A percentile compares a stretch with the other conserved stretches of the same genome.
Evolutionary conservation across 2,888 invertebrate genomes (phyloP).

Genomic region (Palloptera scutellata): DNA sequence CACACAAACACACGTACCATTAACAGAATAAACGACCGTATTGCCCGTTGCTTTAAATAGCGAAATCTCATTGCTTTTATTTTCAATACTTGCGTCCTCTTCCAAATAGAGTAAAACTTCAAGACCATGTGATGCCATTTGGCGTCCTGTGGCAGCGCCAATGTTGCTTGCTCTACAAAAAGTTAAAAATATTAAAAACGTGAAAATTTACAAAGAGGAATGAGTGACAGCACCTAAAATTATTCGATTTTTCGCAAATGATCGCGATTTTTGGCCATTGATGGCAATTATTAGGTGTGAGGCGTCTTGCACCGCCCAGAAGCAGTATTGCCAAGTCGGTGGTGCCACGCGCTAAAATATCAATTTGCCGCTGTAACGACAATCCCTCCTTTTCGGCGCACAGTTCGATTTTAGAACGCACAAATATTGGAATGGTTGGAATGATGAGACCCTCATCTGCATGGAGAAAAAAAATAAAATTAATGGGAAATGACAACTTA

Average conservation of each 20-base stretch:
- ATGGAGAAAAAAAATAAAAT: constrained; percentile 9
- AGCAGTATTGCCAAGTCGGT: constrained; percentile 85
- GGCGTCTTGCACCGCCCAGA: constrained; percentile 82
- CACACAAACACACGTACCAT: constrained; percentile 48
- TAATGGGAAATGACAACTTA: background rate
- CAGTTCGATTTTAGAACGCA: constrained; percentile 74
- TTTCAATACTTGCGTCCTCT: constrained; percentile 64
- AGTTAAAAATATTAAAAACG: background rate
- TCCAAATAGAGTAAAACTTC: constrained; percentile 71
- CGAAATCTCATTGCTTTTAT: constrained; percentile 71
- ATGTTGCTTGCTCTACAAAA: constrained; percentile 67
- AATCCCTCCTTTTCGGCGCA: constrained; percentile 75
- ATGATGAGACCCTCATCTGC: constrained; percentile 82
- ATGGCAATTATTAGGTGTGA: constrained; percentile 87
- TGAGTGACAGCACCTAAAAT: constrained; percentile 51
- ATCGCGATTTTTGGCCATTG: constrained; percentile 85
- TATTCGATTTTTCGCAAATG: constrained; percentile 75
- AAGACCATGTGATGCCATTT: constrained; percentile 84
- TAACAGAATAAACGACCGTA: constrained; percentile 67
- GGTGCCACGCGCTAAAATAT: constrained; percentile 83
- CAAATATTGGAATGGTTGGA: constrained; percentile 74
- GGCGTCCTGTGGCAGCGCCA: constrained; percentile 79
- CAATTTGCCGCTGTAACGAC: constrained; percentile 72
- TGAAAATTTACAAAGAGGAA: background rate
- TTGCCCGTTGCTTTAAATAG: constrained; percentile 74